Conservation (phyloP, 1,140 invertebrate genomes). For the Pissodes strobi region DNA sequence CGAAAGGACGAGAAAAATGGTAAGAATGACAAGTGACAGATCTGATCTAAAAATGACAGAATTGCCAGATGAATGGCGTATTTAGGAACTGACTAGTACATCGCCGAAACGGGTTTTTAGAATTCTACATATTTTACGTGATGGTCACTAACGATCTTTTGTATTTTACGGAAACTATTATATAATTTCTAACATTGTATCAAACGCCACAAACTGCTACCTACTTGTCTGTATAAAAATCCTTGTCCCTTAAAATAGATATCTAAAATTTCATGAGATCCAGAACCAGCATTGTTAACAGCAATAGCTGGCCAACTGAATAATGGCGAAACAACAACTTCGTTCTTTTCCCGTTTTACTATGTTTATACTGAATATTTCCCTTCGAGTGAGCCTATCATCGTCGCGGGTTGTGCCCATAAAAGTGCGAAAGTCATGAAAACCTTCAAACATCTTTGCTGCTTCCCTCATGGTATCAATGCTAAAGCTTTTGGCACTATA, state of each 20-base stretch:
- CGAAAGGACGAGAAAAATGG: no score
- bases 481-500: slow-evolving; percentile 63
- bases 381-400: slow-evolving; percentile 54
- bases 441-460: slow-evolving; percentile 63
- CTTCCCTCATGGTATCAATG: slow-evolving; percentile 61
- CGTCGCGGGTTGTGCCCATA: slow-evolving; percentile 55
- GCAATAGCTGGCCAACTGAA: slow-evolving; percentile 45
- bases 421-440: slow-evolving; percentile 74
- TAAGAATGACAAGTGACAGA: no score
- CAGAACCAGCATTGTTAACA: slow-evolving; percentile 29
- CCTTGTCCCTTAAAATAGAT: slow-evolving; percentile 63
- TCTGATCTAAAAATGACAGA: no score
- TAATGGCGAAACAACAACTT: slow-evolving; percentile 29
- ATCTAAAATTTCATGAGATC: slow-evolving; percentile 65
- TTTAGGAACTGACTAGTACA: no score
- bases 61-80: no score
- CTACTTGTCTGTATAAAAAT: slow-evolving; percentile 80
- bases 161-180: no score
- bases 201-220: no score
- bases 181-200: no score
- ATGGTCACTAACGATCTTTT: no score
- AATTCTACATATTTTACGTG: no score
- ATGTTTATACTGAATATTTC: slow-evolving; percentile 58
- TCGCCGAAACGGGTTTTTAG: no score
- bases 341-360: slow-evolving; percentile 45